Conservation (phyloP, 2,797 vertebrate species). For the Okamejei kenojei region DNA sequence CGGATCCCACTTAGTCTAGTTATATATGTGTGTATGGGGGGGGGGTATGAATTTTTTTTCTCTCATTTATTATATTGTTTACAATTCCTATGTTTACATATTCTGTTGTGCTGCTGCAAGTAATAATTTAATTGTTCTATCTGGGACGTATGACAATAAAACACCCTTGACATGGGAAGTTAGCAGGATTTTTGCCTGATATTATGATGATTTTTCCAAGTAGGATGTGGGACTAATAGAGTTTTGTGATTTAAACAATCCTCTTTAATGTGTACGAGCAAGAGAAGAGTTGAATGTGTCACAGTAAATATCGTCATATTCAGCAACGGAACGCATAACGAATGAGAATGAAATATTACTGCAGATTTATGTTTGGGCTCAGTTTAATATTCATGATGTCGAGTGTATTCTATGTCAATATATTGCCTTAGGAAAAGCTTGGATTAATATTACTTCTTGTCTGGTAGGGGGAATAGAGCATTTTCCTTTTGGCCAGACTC, state of each 20-base stretch:
- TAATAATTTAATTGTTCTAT: no score
- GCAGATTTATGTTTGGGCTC: not conserved
- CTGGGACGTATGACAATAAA: no score
- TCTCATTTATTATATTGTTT: no score
- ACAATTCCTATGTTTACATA: no score
- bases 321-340: not conserved
- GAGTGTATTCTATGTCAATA: conserved; percentile 8
- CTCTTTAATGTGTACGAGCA: not conserved
- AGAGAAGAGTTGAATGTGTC: not conserved
- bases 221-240: no score
- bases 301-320: not conserved
- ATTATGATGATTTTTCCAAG: not conserved
- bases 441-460: not conserved
- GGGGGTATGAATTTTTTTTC: no score
- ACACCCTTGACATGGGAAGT: no score
- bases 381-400: not conserved
- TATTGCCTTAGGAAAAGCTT: not conserved
- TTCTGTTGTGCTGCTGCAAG: no score
- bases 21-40: no score
- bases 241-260: no score
- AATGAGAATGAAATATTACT: not conserved
- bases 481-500: not conserved
- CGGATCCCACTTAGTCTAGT: no score
- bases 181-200: not conserved
- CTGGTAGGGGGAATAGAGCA: not conserved